Base-by-base conservation (phyloP, 2,113 vertebrate species). In the Zingel zingel region DNA sequence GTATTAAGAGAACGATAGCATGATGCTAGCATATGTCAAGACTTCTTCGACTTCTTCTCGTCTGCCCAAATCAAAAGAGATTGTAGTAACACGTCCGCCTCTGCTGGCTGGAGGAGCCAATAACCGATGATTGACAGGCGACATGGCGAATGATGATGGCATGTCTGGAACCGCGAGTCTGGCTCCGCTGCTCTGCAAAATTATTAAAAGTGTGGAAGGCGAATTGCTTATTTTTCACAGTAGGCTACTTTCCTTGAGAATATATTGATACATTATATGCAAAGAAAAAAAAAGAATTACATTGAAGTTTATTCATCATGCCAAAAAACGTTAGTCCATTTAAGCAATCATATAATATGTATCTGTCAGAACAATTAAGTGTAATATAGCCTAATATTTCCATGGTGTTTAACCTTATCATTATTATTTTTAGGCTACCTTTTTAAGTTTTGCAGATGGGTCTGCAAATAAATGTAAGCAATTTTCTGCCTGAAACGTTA, bases 81-180 rank as follows among this genome's bases (percentile, higher is more conserved):
- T 45, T 0, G 5, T 0, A 9, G 30, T 13, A 12, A 21, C 64
- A 66, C 11, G 48, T 2, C 23, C 63, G 86, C 86, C 88, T 53
- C 92, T 82, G 25, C 59, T 90, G 91, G 88, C 1, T 3, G 85
- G 87, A 85, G 58, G 72, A 67, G 45, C 1, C 27, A 15, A 64
- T 21, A 4, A 43, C 25, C 2, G 43, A 27, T 9, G 39, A 21
- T 6, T 11, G 39, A 5, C 16, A 33, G 2, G 85, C 48, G 19
- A 65, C 83, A 70, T 86, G 90, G 86, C 79, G 83, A 73, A 51
- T 39, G n/a, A 51, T 39, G n/a, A 23, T 48, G 39, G 30, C 61
- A 43, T 19, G 50, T 51, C 7, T 64, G 47, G n/a, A 72, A 30
- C 45, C 5, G 45, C 6, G 54, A 36, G 14, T 27, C 15, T 43